A percentile compares a stretch with the other conserved stretches of the same genome.
These are phyloP conservation scores for Mesembrinibis cayennensis DNA, from an alignment of 2,113 vertebrate genomes.

Conservation along the genomic window DNA sequence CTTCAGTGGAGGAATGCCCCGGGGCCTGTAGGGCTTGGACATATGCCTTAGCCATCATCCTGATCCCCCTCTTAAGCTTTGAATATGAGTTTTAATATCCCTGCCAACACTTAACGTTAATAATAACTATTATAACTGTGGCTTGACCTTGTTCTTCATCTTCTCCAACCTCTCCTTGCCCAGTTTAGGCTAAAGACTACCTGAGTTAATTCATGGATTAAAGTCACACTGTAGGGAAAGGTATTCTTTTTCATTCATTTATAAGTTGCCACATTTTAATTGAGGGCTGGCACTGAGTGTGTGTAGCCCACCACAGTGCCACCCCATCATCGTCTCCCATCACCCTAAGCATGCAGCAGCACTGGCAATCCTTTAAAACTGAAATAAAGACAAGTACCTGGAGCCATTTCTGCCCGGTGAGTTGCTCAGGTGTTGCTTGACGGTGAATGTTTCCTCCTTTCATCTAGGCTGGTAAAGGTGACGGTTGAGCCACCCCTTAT, in stretches of 20 bases:
- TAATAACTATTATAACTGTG: not conserved
- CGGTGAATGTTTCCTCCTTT: not conserved
- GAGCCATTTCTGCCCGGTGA: conserved; percentile 40
- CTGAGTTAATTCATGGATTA: not conserved
- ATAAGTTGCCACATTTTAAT: not conserved
- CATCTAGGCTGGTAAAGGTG: not conserved
- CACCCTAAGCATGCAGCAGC: not conserved
- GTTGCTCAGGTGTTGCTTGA: not conserved
- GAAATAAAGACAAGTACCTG: conserved; percentile 56
- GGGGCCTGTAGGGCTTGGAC: not conserved
- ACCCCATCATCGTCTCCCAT: not conserved
- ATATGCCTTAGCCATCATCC: not conserved
- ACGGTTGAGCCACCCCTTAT: conserved; percentile 32
- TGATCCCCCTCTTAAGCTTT: not conserved
- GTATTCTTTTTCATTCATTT: not conserved
- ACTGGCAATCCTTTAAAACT: not conserved
- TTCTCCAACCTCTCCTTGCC: not conserved
- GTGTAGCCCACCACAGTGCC: not conserved
- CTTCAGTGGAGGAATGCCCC: not conserved
- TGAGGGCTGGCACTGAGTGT: not conserved
- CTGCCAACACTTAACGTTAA: not conserved
- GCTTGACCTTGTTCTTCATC: not conserved
- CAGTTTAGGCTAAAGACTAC: not conserved
- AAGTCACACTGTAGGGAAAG: not conserved
- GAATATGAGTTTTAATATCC: not conserved